Evolutionary conservation across 1,140 invertebrate genomes (phyloP).

Genomic region (Aphelinus atriplicis): DNA sequence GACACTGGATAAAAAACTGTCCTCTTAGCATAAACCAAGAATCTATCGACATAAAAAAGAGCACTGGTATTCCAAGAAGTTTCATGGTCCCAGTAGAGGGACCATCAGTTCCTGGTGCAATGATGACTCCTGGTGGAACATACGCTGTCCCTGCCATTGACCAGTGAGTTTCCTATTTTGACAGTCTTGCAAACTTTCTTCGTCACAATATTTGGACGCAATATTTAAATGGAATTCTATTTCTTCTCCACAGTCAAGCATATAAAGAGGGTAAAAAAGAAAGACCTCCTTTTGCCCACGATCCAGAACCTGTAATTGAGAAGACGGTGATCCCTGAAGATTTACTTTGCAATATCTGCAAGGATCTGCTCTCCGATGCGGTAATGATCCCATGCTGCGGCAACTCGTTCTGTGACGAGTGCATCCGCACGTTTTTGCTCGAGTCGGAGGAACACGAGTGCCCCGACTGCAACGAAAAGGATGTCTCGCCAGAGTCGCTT

Average conservation of each 20-base stretch:
- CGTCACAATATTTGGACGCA: not conserved
- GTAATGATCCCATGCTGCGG: slow-evolving; percentile 98
- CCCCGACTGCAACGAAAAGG: slow-evolving; percentile 91
- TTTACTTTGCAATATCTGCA: slow-evolving; percentile 89
- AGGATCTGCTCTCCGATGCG: slow-evolving; percentile 93
- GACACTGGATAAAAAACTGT: slow-evolving; percentile 97
- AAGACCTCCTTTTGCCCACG: slow-evolving; percentile 71
- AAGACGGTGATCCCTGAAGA: slow-evolving; percentile 89
- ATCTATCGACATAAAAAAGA: slow-evolving; percentile 85
- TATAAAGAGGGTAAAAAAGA: slow-evolving; percentile 80
- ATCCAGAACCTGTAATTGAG: slow-evolving; percentile 67
- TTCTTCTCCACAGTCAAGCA: slow-evolving; percentile 72
- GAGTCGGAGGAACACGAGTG: slow-evolving; percentile 96
- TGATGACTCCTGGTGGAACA: slow-evolving; percentile 91
- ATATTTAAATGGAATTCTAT: slow-evolving; percentile 10
- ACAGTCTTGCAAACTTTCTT: not conserved
- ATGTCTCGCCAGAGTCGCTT: slow-evolving; percentile 90
- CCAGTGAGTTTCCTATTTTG: slow-evolving; percentile 73
- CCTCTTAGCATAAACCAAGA: slow-evolving; percentile 75
- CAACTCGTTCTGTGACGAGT: slow-evolving; percentile 98
- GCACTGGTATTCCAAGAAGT: slow-evolving; percentile 96
- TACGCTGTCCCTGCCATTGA: slow-evolving; percentile 93
- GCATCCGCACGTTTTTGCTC: slow-evolving; percentile 87
- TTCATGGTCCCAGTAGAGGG: slow-evolving; percentile 95
- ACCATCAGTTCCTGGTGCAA: slow-evolving; percentile 87